Base-by-base conservation (phyloP, 2,113 vertebrate genomes). In the Perccottus glenii region DNA sequence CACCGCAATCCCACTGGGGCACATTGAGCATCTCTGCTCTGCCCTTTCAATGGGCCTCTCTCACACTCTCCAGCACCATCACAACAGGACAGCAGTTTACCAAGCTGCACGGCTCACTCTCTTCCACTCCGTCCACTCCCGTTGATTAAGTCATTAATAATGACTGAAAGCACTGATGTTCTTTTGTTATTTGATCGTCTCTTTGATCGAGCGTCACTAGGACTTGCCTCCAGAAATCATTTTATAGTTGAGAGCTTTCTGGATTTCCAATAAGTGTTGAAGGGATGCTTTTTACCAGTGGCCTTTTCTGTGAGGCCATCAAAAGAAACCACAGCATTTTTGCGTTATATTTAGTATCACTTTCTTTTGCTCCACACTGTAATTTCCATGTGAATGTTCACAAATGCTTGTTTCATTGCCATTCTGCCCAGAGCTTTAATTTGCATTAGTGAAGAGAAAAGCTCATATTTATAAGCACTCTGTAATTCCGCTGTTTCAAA, bases 291-390 rank as follows among this genome's bases (percentile, higher is more conserved):
- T 38, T 64, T 52, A 0, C 19, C 40, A 0, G 63, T 67, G 43
- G 44, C 4, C 11, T 69, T 56, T 52, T n/a, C 15, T 60, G 8
- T 2, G 9, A 55, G 49, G 48, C 56, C 66, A 66, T 82, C 14
- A 64, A 75, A 74, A 46, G 55, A 70, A 87, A 67, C 77, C 78
- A 45, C 68, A 45, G 40, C 67, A 33, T 50, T 33, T 69, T 70
- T 47, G 43, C 43, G 71, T 77, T 86, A 87, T 79, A 82, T 87
- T 89, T 88, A 86, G 84, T 49, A 38, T 63, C 57, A 45, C 67
- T 79, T 62, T 70, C 69, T 75, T 77, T 75, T 65, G 63, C 45
- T 77, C 40, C 66, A 59, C 38, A 6, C 68, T 82, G 68, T 87
- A 76, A 85, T 83, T 85, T 85, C 42, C 43, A 57, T 60, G 47